Evolutionary conservation across 2,113 vertebrate species (phyloP).

Genomic region (Sclerurus mexicanus): DNA sequence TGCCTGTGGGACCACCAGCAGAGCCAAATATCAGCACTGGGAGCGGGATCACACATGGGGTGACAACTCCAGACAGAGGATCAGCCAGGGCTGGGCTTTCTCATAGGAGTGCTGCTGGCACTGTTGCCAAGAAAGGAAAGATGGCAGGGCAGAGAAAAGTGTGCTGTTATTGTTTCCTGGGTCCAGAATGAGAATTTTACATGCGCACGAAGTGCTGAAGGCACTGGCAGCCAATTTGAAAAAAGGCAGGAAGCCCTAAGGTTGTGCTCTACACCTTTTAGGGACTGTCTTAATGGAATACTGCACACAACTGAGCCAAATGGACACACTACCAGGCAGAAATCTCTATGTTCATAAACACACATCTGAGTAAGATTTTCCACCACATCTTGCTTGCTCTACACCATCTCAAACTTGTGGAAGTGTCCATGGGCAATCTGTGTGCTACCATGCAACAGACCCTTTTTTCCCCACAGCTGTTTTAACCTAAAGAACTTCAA

Average conservation of each 20-base stretch:
- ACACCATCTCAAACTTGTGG: neutral
- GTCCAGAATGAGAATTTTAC: neutral
- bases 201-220: neutral
- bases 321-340: neutral
- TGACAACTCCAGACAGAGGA: neutral
- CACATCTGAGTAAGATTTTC: neutral
- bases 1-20: neutral
- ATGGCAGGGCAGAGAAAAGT: neutral
- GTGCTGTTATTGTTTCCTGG: neutral
- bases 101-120: neutral
- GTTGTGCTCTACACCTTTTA: neutral
- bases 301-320: neutral
- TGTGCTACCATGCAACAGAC: accelerated
- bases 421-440: accelerated
- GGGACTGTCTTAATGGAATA: neutral
- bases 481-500: neutral
- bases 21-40: accelerated
- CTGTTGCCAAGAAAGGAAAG: neutral
- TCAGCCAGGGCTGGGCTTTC: neutral
- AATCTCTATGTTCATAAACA: neutral
- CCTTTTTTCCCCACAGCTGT: neutral
- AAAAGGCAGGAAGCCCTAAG: neutral
- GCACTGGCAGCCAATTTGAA: neutral
- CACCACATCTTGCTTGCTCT: neutral
- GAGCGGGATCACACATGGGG: accelerated